These are phyloP conservation scores for Cryptomyrus ogoouensis DNA, from an alignment of 2,113 vertebrate genomes.

Conservation along the genomic window DNA sequence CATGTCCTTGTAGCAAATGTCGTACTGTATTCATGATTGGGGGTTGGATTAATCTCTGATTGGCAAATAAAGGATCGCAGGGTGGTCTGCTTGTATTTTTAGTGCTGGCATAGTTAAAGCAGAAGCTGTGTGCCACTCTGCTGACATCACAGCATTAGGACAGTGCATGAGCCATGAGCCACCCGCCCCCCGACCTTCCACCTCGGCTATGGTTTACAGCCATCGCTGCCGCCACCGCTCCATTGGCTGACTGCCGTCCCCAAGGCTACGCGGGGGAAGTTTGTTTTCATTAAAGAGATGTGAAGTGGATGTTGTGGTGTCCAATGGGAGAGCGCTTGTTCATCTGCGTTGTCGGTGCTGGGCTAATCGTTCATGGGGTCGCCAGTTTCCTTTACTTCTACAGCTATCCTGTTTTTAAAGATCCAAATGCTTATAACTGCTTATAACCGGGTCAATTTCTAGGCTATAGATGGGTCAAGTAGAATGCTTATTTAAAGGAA, in stretches of 20 bases:
- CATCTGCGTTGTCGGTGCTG: not conserved
- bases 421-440: not conserved
- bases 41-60: not conserved
- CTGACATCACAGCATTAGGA: not conserved
- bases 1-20: not conserved
- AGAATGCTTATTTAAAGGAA: not conserved
- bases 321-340: not conserved
- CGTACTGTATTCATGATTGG: not conserved
- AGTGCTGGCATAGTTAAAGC: not conserved
- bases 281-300: not conserved
- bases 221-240: not conserved
- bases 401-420: not conserved
- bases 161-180: not conserved
- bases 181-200: not conserved
- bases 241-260: not conserved
- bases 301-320: not conserved
- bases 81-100: not conserved
- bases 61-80: not conserved
- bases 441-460: not conserved
- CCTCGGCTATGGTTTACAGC: not conserved
- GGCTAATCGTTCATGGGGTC: not conserved
- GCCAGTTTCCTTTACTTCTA: not conserved
- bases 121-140: not conserved
- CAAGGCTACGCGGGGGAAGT: not conserved
- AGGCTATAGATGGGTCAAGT: not conserved